These are phyloP conservation scores for Tragelaphus buxtoni DNA, from an alignment of 2,113 vertebrate species.

Conservation along the genomic window DNA sequence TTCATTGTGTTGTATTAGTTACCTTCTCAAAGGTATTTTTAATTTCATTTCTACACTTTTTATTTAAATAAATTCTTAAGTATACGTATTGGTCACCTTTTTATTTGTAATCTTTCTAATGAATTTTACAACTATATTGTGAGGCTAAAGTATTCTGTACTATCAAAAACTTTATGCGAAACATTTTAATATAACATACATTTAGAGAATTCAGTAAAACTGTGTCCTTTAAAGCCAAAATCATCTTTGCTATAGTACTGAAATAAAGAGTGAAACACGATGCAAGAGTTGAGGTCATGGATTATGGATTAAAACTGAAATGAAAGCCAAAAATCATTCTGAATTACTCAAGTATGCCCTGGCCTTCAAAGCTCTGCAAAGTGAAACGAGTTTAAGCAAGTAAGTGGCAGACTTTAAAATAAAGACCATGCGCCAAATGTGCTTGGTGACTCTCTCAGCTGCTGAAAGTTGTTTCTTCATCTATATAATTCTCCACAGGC, in stretches of 20 bases:
- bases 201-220: constrained; percentile 30
- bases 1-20: constrained; percentile 43
- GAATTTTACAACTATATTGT: neutral
- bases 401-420: neutral
- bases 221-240: neutral
- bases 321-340: constrained; percentile 6
- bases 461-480: neutral
- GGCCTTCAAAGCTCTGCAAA: neutral
- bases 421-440: neutral
- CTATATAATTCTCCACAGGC: neutral
- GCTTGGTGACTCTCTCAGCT: neutral
- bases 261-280: neutral
- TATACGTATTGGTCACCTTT: constrained; percentile 4
- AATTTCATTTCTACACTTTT: neutral
- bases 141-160: neutral
- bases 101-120: neutral
- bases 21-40: constrained; percentile 32
- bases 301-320: neutral
- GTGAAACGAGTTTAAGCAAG: neutral
- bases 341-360: neutral
- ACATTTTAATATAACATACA: neutral
- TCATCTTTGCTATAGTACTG: neutral
- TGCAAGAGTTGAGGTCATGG: neutral
- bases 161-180: neutral
- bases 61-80: constrained; percentile 61